Base-by-base conservation (phyloP, 2,797 vertebrate species). In the Dendrocincla fuliginosa region DNA sequence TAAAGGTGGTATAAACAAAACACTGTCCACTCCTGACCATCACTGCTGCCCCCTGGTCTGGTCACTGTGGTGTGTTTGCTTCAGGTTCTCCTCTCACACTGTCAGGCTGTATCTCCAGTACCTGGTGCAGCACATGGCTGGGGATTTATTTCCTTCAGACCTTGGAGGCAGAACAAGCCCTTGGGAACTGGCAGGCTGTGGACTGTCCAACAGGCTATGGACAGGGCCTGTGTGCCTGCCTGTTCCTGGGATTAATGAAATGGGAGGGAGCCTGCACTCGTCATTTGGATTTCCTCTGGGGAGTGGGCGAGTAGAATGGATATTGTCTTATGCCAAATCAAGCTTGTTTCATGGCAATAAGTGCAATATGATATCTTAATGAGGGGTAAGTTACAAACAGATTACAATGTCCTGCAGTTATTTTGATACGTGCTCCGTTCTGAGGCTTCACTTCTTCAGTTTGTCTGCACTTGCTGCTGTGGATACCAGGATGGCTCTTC, bases 311-410 rank as follows among this genome's bases (percentile, higher is more conserved):
- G 67, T 42, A 87, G 74, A 75, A 69, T 55, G 57, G 64, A 13
- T 73, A 59, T 79, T 80, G 37, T 25, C 23, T 81, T 75, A 70
- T 28, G 35, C 49, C 49, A 90, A 60, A 89, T 89, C 67, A 37
- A 89, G 42, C 42, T 84, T 68, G 20, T 68, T 91, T 87, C 49
- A 6, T 39, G 47, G 10, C 74, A 94, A 32, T 76, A 63, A 93
- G 63, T 84, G 76, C 32, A 92, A 78, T 60, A 37, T 30, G 82
- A 69, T 79, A 70, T 67, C 37, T 93, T 93, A 63, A 57, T 64
- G 39, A 69, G 69, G 93, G 95, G 93, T 96, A 95, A 96, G 87
- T 96, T 94, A 56, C 69, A 91, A 93, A 50, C 41, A 55, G 41
- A 17, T 90, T 60, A 67, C 35, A 63, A 4, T 79, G 77, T 75